Conservation (phyloP, 2,888 invertebrate species). For the Dichetophora obliterata region DNA sequence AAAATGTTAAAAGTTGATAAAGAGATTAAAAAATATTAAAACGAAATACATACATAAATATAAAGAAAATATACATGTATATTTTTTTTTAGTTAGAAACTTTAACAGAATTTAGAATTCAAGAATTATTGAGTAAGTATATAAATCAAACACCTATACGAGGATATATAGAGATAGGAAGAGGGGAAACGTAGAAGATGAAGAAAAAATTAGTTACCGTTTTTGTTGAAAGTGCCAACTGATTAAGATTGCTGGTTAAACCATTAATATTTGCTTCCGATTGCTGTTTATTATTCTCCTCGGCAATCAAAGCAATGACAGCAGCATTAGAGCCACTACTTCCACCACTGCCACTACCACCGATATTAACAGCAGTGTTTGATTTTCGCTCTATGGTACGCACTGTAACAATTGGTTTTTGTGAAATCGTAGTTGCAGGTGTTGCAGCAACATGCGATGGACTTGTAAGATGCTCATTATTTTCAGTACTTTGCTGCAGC, state of each 20-base stretch:
- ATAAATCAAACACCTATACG: constrained; percentile 1
- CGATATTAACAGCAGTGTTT: constrained; percentile 16
- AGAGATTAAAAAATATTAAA: constrained; percentile 22
- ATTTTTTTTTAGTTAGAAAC: not conserved
- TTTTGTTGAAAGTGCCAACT: constrained; percentile 62
- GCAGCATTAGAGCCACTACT: constrained; percentile 47
- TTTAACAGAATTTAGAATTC: not conserved
- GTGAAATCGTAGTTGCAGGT: constrained; percentile 4
- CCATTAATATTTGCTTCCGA: constrained; percentile 62
- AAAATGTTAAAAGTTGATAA: constrained; percentile 25
- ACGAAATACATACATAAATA: constrained; percentile 21
- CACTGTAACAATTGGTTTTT: constrained; percentile 22
- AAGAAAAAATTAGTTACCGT: constrained; percentile 58
- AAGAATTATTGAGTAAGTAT: not conserved
- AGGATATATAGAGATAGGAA: not conserved
- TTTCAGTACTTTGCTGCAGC: constrained; percentile 47
- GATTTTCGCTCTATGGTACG: constrained; percentile 35
- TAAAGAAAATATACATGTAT: constrained; percentile 25
- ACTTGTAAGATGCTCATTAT: constrained; percentile 22
- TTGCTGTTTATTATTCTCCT: constrained; percentile 51
- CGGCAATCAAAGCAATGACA: constrained; percentile 43
- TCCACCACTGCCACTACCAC: not conserved
- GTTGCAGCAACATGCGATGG: constrained; percentile 23
- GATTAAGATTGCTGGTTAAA: constrained; percentile 61
- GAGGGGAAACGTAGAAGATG: not conserved